Evolutionary conservation across 2,888 invertebrate species (phyloP), one percentile per base, ranked within the genome.

Genomic region (Microdon myrmicae): DNA sequence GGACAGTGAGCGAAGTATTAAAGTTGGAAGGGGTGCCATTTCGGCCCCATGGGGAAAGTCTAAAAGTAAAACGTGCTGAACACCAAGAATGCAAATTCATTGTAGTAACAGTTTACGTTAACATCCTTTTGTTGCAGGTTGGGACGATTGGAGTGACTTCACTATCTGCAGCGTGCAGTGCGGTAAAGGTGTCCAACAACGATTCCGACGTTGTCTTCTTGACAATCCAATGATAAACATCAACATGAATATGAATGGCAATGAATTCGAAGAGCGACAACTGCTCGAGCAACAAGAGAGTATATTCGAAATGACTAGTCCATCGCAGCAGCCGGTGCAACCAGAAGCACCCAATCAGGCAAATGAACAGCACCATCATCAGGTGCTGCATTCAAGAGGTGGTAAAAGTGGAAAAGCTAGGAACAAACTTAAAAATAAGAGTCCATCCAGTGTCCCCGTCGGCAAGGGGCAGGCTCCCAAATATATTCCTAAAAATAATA

Each of bases 91-190:
- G n/a, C n/a, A n/a, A n/a, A n/a, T n/a, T n/a, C n/a, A n/a, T n/a
- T n/a, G n/a, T n/a, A n/a, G n/a, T n/a, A n/a, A n/a, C n/a, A n/a
- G n/a, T n/a, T n/a, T n/a, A 2, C 17, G 3, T 3, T 1, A 19
- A 10, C 17, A 6, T 2, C 20, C 31, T n/a, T 31, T 10, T 31
- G 1, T 34, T 69, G 25, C 68, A 80, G 79, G 79, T 49, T 80
- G 80, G 80, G 79, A 79, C 58, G 75, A 77, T 70, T 80, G 80
- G 80, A 79, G 79, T 56, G 79, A 80, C 69, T 80, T 79, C 67
- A 79, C 79, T 61, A 68, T 78, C 16, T 80, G 79, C 71, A 79
- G 80, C 67, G 78, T 79, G 35, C 75, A 78, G 64, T 80, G 80
- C 56, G 79, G 79, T 54, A 79, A 77, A 74, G 79, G 79, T 67